phyloP scores from a whole-genome alignment of 2,888 invertebrate genomes.

The Parochlus steinenii region DNA sequence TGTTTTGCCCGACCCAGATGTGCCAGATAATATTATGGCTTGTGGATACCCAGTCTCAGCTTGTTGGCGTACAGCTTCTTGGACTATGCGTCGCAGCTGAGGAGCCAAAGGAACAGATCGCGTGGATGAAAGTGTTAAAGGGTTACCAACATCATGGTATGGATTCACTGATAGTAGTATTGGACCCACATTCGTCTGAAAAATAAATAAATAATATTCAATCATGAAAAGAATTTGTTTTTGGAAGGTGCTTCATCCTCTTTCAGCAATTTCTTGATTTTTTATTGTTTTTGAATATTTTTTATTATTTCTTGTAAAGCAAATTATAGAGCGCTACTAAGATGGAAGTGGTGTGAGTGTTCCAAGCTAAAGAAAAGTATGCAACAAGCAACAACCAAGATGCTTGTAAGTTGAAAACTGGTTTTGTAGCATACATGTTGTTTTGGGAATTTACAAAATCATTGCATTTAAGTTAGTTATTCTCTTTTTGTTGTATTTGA shows the following conservation, averaged over 20 bases:
- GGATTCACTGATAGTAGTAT: conserved; percentile 81
- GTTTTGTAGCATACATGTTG: no score
- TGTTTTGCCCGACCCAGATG: conserved; percentile 88
- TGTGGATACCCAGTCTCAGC: conserved; percentile 92
- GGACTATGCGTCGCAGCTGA: conserved; percentile 76
- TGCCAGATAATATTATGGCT: conserved; percentile 81
- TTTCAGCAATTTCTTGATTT: conserved; percentile 2
- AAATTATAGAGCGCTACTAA: no score
- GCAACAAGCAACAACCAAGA: no score
- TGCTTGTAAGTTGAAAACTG: no score
- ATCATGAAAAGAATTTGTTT: conserved; percentile 7
- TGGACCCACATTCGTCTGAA: conserved; percentile 83
- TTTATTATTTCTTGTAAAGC: not conserved
- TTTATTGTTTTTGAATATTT: not conserved
- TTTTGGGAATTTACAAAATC: no score
- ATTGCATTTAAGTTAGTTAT: no score
- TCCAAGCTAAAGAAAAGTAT: no score
- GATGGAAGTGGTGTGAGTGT: no score
- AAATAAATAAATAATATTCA: conserved; percentile 16
- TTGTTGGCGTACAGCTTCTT: conserved; percentile 84
- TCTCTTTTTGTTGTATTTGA: no score
- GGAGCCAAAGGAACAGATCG: conserved; percentile 54
- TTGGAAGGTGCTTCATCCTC: no score
- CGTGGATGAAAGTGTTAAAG: conserved; percentile 69
- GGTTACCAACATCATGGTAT: conserved; percentile 73